These are phyloP conservation scores for Lycaena phlaeas DNA, from an alignment of 2,888 invertebrate genomes.

Conservation along the genomic window DNA sequence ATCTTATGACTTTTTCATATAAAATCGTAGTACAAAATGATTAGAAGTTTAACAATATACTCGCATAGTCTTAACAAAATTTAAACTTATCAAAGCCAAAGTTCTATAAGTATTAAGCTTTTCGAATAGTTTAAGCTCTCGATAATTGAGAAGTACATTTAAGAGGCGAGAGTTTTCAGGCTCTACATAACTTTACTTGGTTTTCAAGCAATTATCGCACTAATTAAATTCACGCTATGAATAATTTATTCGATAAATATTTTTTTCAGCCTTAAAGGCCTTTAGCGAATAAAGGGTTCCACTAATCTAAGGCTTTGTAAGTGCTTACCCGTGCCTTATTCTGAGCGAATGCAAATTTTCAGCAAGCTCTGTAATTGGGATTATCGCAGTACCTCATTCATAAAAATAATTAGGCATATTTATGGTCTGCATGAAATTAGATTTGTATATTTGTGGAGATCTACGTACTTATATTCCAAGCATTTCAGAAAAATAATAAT, in stretches of 20 bases:
- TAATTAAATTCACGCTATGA: constrained; percentile 61
- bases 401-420: too few species aligned
- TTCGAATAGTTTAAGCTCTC: constrained; percentile 13
- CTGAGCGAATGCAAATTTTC: background rate
- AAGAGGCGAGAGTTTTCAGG: constrained; percentile 18
- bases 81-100: constrained; percentile 5
- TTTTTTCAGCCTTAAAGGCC: constrained; percentile 10
- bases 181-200: constrained; percentile 25
- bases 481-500: too few species aligned
- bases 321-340: background rate
- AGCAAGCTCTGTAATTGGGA: background rate
- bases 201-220: constrained; percentile 42
- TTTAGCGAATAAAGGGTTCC: constrained; percentile 1
- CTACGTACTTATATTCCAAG: too few species aligned
- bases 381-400: background rate
- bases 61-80: background rate
- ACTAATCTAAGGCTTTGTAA: constrained; percentile 4
- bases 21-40: too few species aligned
- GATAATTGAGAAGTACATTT: constrained; percentile 15
- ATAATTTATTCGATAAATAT: constrained; percentile 52
- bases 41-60: background rate
- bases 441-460: too few species aligned
- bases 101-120: constrained; percentile 9
- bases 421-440: too few species aligned
- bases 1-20: too few species aligned